Conservation (phyloP, 37 sponge, comb jelly and placozoan genomes). For the Crambe crambe region DNA sequence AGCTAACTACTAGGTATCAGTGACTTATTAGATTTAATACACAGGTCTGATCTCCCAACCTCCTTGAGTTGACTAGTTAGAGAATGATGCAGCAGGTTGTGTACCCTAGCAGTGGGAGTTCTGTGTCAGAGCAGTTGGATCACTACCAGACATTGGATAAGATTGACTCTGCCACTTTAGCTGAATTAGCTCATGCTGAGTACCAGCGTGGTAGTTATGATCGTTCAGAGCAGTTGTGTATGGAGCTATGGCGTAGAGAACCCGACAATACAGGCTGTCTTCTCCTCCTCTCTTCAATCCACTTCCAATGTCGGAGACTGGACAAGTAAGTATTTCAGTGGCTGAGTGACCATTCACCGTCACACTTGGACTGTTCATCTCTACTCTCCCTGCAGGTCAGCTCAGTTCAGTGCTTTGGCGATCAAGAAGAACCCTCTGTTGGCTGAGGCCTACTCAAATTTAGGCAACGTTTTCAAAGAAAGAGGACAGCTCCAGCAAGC, state of each 20-base stretch:
- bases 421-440: conserved; percentile 96
- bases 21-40: too few species aligned
- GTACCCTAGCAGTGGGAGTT: not conserved
- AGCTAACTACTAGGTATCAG: too few species aligned
- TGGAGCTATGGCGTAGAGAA: conserved; percentile 97
- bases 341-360: not conserved
- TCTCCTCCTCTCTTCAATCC: conserved; percentile 96
- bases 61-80: too few species aligned
- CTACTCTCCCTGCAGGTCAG: conserved; percentile 68
- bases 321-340: conserved; percentile 85
- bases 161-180: conserved; percentile 65
- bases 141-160: conserved; percentile 52
- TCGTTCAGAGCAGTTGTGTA: conserved; percentile 86
- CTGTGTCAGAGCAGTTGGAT: not conserved
- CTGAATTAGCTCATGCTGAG: conserved; percentile 95
- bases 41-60: too few species aligned
- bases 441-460: conserved; percentile 98
- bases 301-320: conserved; percentile 94
- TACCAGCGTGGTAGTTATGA: conserved; percentile 95
- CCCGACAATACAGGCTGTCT: conserved; percentile 98
- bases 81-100: conserved; percentile 54
- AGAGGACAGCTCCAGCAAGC: conserved; percentile 91
- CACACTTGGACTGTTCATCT: not conserved
- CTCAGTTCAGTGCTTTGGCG: conserved; percentile 94
- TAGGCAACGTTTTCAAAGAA: conserved; percentile 99